Base-by-base conservation (phyloP, 1,140 invertebrate species). In the Drosophila bifasciata region DNA sequence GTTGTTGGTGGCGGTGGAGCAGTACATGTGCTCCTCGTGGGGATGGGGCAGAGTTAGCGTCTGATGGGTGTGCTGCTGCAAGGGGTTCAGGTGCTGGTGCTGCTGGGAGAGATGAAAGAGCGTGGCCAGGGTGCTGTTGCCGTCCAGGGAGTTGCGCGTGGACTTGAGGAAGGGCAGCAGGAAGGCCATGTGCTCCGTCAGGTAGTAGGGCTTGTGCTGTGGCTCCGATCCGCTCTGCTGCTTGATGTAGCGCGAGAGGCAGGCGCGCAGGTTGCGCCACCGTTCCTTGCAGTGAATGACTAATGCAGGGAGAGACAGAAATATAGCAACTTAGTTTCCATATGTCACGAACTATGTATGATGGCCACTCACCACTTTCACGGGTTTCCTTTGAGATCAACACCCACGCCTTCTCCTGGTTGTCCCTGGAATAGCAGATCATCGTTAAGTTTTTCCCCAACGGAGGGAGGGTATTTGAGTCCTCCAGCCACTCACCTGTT, bases 381-480 rank as follows among this genome's bases (percentile, higher is more conserved):
- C 74, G 63, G 0, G 89, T 91, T 25, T 91, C 89, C 50, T 88
- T 95, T 2, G 91, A 91, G 7, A 92, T 91, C 3, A 90, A 66
- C 25, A 76, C 51, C 91, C 91, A 92, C 5, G 90, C 78, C 39
- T 91, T 90, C 21, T 92, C 91, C 50, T 92, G 91, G 56, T 90
- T 84, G 19, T 91, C 89, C 59, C 83, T 88, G 55, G 1, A 70
- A 68, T 8, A 11, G 11, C 1, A 19, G 13, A 1, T 13, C 3
- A n/a, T 17, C 9, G 17, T 7, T 40, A 19, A 13, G 9, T 36
- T 13, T 4, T 13, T 13, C 32, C 32, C 11, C 32, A 11, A 4
- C 8, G 11, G 23, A 25, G 1, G 11, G 23, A 25, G 1, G 28
- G 9, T 28, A 28, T 17, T 9, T 5, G 8, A 56, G 6, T 25